Conservation (phyloP, 1,140 invertebrate species). For the Hetaerina americana region DNA sequence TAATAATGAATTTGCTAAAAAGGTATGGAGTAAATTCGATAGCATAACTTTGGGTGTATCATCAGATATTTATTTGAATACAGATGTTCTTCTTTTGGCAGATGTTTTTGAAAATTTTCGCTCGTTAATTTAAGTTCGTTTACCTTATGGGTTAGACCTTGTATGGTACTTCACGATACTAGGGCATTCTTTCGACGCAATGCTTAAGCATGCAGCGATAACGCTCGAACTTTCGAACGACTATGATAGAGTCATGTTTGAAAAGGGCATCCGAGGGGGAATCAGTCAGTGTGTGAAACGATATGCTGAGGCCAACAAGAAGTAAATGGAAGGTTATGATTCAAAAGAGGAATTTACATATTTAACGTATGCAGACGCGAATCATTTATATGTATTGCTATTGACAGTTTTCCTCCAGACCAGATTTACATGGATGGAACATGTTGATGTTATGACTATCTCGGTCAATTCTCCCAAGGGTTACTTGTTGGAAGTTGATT, state of each 20-base stretch:
- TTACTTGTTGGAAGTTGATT: conserved; percentile 35
- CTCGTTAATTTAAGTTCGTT: too few relatives aligned
- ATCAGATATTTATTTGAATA: too few relatives aligned
- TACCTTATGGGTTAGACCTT: too few relatives aligned
- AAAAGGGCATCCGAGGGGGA: conserved; percentile 20
- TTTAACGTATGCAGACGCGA: conserved; percentile 35
- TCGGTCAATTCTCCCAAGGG: conserved; percentile 28
- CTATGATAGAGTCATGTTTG: too few relatives aligned
- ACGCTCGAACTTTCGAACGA: too few relatives aligned
- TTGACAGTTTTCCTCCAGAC: conserved; percentile 31
- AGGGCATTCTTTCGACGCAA: too few relatives aligned
- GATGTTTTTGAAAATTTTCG: too few relatives aligned
- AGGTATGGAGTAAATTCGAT: neutral
- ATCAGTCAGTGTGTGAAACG: conserved; percentile 24
- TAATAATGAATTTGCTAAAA: neutral
- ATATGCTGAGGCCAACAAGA: conserved; percentile 32
- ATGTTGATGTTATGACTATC: conserved; percentile 20
- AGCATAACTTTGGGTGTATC: neutral
- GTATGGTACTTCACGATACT: too few relatives aligned
- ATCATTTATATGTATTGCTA: conserved; percentile 38
- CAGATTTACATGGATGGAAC: conserved; percentile 30
- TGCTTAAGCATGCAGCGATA: too few relatives aligned
- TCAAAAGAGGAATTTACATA: conserved; percentile 21
- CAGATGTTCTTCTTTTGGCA: too few relatives aligned
- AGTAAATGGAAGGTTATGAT: conserved; percentile 30